Base-by-base conservation (phyloP, 1,140 invertebrate genomes). In the Stenopsyche tienmushanensis region DNA sequence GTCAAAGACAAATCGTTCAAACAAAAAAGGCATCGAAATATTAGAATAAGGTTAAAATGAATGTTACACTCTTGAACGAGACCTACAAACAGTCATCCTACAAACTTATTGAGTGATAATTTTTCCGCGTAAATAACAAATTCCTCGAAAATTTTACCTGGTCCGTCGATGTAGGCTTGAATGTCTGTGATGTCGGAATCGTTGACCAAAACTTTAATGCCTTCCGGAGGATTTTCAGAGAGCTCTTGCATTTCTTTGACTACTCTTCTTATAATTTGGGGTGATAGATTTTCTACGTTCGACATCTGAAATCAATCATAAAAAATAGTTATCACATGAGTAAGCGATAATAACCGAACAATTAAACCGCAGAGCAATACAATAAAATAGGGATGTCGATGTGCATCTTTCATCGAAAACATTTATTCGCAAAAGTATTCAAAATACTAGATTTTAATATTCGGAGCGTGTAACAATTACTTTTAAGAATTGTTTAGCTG, bases 101-200 rank as follows among this genome's bases (percentile, higher is more conserved):
- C n/a, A n/a, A n/a, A n/a, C n/a, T n/a, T n/a, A n/a, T n/a, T n/a
- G n/a, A n/a, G n/a, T n/a, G n/a, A n/a, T n/a, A n/a, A n/a, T n/a
- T n/a, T n/a, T n/a, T n/a, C n/a, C n/a, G n/a, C n/a, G n/a, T n/a
- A n/a, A n/a, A n/a, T n/a, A n/a, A n/a, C n/a, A n/a, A n/a, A n/a
- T n/a, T n/a, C n/a, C n/a, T n/a, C n/a, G n/a, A n/a, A n/a, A n/a
- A n/a, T n/a, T n/a, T 66, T 80, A 91, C 89, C 87, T 71, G 93
- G 94, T 18, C 94, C 94, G 73, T 93, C 90, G 72, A 96, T 94
- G 62, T 87, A 84, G 17, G 93, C 93, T 79, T 96, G 92, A 72
- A 96, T 93, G 77, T 96, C 93, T 41, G 93, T 94, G 25, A 96
- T 88, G 76, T 96, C 93, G 75, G 93, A 89, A 72, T 96, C 92